phyloP scores from a whole-genome alignment of 2,113 vertebrate species.

The Bettongia penicillata region DNA sequence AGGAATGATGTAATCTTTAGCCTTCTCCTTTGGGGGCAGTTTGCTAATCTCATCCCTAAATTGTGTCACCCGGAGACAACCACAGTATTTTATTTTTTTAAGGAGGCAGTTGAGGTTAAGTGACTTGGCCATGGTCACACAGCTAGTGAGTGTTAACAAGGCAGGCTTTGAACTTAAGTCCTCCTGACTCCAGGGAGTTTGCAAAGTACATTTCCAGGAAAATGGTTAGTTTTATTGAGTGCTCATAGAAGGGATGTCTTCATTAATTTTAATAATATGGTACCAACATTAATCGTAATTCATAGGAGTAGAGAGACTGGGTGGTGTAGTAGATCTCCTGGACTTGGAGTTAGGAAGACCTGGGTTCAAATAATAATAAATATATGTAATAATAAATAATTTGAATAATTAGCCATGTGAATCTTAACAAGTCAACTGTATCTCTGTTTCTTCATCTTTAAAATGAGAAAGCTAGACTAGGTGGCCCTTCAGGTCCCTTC shows the following conservation, averaged over 20 bases:
- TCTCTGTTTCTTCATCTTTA: neutral
- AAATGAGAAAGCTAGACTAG: neutral
- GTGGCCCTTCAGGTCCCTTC: too few relatives aligned
- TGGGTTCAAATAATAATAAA: neutral
- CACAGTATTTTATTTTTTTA: too few relatives aligned
- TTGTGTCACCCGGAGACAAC: neutral
- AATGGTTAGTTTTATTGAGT: constrained; percentile 42
- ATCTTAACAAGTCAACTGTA: neutral
- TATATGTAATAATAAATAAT: too few relatives aligned
- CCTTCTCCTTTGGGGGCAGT: neutral
- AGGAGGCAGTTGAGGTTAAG: too few relatives aligned
- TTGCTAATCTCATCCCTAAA: neutral
- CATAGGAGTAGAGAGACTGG: neutral
- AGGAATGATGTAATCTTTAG: neutral
- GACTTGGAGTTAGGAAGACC: neutral
- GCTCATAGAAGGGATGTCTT: constrained; percentile 50
- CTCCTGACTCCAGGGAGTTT: neutral
- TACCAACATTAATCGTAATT: neutral
- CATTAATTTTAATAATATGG: neutral
- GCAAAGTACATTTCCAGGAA: constrained; percentile 27
- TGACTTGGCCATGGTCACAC: too few relatives aligned
- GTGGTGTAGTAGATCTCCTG: neutral
- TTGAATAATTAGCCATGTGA: neutral
- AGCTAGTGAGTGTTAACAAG: too few relatives aligned
- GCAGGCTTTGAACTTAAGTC: too few relatives aligned